Conservation (phyloP, 2,113 vertebrate species). For the Elachura formosa region DNA sequence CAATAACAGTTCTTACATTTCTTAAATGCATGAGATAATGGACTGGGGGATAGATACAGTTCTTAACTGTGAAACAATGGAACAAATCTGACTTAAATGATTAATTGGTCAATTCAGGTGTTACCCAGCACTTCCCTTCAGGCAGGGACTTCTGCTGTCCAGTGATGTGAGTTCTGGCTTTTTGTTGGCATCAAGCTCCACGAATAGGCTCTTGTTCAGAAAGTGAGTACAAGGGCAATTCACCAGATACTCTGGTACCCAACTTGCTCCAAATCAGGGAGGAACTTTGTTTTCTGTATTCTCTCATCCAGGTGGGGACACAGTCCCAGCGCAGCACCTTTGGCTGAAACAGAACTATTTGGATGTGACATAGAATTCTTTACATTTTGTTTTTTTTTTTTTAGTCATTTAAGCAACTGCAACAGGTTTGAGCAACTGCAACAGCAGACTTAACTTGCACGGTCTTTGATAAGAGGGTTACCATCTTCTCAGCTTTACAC, state of each 20-base stretch:
- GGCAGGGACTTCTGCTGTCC: conserved; percentile 12
- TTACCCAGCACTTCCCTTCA: neutral
- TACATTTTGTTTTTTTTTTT: neutral
- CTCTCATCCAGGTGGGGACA: neutral
- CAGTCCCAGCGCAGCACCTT: conserved; percentile 43
- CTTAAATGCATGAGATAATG: neutral
- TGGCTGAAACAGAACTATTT: conserved; percentile 35
- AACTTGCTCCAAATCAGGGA: neutral
- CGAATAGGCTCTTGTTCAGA: neutral
- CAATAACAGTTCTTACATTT: conserved; percentile 41
- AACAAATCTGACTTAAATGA: neutral
- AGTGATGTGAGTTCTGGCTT: neutral
- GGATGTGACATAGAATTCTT: neutral
- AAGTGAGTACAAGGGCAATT: neutral
- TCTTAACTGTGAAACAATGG: conserved; percentile 1
- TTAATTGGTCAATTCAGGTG: neutral
- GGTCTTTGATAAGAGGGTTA: neutral
- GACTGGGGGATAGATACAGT: neutral
- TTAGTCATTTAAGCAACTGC: conserved; percentile 28
- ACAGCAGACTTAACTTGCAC: conserved; percentile 36
- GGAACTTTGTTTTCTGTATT: conserved; percentile 21
- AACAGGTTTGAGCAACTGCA: conserved; percentile 26
- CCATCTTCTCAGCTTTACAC: conserved; percentile 75
- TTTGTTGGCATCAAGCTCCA: conserved; percentile 1
- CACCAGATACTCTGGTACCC: neutral